Percentiles rank a stretch among this genome's conserved stretches.
phyloP scores from a whole-genome alignment of 2,797 vertebrate species.

The Poeciliopsis infans region DNA sequence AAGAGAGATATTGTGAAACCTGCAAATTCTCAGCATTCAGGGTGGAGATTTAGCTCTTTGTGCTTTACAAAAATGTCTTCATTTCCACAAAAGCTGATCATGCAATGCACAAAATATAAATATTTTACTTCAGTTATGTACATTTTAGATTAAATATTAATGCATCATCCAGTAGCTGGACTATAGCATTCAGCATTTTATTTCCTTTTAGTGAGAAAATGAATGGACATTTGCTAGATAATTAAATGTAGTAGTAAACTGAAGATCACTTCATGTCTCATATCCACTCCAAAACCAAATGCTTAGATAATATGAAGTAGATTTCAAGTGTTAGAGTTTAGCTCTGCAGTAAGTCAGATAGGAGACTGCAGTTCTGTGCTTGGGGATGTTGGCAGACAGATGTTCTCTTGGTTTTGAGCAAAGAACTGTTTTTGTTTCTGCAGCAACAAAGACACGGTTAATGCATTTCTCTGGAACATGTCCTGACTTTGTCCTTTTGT shows the following conservation, averaged over 20 bases:
- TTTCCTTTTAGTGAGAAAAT: not conserved
- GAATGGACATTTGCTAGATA: not conserved
- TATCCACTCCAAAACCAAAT: not conserved
- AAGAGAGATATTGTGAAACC: conserved; percentile 40
- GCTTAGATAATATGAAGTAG: not conserved
- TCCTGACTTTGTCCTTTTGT: not conserved
- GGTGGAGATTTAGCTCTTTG: not conserved
- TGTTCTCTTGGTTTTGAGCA: not conserved
- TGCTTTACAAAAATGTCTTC: not conserved
- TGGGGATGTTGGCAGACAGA: not conserved
- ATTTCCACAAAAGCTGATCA: not conserved
- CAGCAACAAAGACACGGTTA: not conserved
- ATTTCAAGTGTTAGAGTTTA: not conserved
- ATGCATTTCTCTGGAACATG: not conserved
- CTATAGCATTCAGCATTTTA: not conserved
- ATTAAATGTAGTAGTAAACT: not conserved
- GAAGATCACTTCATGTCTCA: not conserved
- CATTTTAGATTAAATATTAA: not conserved
- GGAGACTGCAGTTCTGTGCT: not conserved
- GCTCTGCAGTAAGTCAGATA: not conserved
- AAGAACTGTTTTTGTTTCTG: not conserved
- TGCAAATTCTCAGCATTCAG: conserved; percentile 4
- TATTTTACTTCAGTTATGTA: not conserved
- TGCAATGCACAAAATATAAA: not conserved
- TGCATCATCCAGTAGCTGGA: not conserved